Percentiles rank a stretch among this genome's conserved stretches.
Evolutionary conservation across 2,113 vertebrate genomes (phyloP).

Genomic region (Gasterosteus aculeatus): DNA sequence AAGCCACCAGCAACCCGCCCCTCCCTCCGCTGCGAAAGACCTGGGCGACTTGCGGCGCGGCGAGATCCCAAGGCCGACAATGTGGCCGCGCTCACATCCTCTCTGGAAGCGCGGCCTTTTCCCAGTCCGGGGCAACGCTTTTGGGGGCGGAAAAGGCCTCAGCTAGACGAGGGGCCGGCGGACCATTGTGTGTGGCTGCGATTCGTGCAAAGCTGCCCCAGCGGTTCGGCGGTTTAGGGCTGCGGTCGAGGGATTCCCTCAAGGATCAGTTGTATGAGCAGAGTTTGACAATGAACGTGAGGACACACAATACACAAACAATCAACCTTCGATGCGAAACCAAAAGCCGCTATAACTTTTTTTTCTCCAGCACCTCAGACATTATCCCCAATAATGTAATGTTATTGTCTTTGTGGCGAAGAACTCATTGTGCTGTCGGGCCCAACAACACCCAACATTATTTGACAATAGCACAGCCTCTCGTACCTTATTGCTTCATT

Average conservation of each 20-base stretch:
- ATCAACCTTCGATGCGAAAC: not conserved
- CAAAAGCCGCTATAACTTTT: not conserved
- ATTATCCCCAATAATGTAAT: not conserved
- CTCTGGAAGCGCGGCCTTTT: slow-evolving; percentile 74
- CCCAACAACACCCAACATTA: too few relatives aligned
- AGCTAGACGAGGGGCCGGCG: slow-evolving; percentile 54
- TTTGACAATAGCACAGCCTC: too few relatives aligned
- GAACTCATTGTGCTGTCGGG: too few relatives aligned
- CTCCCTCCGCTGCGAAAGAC: slow-evolving; percentile 59
- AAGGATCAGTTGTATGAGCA: not conserved
- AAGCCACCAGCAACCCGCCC: slow-evolving; percentile 43
- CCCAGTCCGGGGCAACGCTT: slow-evolving; percentile 63
- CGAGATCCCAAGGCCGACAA: slow-evolving; percentile 80
- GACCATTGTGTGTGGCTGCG: slow-evolving; percentile 71
- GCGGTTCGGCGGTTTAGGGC: slow-evolving; percentile 38
- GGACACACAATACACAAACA: not conserved
- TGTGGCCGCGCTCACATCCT: slow-evolving; percentile 78
- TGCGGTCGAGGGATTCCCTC: slow-evolving; percentile 17
- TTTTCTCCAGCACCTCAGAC: not conserved
- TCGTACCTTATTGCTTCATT: too few relatives aligned
- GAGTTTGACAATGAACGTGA: too few relatives aligned
- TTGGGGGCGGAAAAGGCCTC: slow-evolving; percentile 65
- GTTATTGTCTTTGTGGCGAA: not conserved
- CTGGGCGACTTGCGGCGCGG: slow-evolving; percentile 54
- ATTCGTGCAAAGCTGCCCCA: slow-evolving; percentile 55